phyloP scores from a whole-genome alignment of 2,113 vertebrate genomes.

The Ovibos moschatus region DNA sequence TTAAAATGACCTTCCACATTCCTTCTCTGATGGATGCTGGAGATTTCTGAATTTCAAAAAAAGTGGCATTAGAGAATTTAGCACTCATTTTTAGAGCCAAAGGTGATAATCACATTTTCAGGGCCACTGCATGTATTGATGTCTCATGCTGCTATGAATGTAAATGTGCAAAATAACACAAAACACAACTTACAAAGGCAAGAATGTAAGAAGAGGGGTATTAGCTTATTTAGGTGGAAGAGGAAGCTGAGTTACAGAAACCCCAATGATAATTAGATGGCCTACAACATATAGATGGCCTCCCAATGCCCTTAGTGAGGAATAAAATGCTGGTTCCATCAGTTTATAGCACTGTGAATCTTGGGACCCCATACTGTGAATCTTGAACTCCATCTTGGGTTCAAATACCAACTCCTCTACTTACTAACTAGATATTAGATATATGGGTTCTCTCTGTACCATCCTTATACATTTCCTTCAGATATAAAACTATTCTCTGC shows the following conservation, averaged over 20 bases:
- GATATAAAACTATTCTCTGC: background rate
- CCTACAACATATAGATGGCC: background rate
- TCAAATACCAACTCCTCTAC: background rate
- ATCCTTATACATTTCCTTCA: background rate
- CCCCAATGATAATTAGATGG: background rate
- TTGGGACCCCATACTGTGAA: background rate
- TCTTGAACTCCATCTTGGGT: background rate
- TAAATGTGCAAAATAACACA: background rate
- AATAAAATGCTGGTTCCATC: background rate
- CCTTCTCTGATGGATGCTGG: background rate
- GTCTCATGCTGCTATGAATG: background rate
- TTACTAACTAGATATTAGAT: background rate
- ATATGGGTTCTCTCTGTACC: background rate
- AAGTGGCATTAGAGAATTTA: background rate
- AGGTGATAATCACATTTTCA: background rate
- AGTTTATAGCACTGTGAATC: background rate
- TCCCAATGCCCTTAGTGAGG: background rate
- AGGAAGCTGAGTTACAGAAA: background rate
- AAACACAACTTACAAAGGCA: background rate
- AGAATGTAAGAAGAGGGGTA: background rate
- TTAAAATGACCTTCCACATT: background rate
- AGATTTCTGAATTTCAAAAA: background rate
- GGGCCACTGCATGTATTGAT: background rate
- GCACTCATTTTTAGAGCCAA: background rate
- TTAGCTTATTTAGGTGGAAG: background rate